Evolutionary conservation across 2,888 invertebrate genomes (phyloP).

Genomic region (Leucania comma): DNA sequence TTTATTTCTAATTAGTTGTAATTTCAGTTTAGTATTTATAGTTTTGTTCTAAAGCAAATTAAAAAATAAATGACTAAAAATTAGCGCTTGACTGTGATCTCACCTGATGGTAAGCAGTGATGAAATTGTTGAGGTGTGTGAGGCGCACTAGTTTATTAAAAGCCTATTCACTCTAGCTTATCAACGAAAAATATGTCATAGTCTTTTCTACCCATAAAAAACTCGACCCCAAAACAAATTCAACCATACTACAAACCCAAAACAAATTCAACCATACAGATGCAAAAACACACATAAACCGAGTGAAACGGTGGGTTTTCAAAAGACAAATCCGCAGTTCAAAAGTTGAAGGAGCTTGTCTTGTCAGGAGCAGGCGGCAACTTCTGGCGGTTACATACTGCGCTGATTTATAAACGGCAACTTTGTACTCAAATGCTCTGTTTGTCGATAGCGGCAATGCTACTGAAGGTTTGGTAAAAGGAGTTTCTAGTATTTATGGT

Average conservation of each 20-base stretch:
- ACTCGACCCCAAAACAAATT: conserved; percentile 24
- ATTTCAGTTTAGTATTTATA: no score
- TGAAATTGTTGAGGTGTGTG: no score
- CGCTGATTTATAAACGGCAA: conserved; percentile 54
- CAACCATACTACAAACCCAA: conserved; percentile 12
- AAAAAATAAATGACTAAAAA: no score
- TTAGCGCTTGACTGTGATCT: no score
- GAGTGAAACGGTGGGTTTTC: conserved; percentile 42
- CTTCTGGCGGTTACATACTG: conserved; percentile 56
- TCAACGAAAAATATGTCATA: no score
- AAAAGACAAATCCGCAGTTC: conserved; percentile 58
- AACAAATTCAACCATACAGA: conserved; percentile 23
- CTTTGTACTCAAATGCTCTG: conserved; percentile 50
- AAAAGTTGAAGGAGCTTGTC: conserved; percentile 58
- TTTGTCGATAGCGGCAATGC: conserved; percentile 44
- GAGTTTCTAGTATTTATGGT: conserved; percentile 21
- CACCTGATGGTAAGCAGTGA: no score
- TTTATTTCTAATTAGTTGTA: no score
- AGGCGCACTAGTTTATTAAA: no score
- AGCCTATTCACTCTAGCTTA: no score
- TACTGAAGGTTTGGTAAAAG: conserved; percentile 14
- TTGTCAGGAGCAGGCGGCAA: conserved; percentile 54
- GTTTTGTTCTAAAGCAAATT: no score
- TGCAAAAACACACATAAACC: conserved; percentile 38
- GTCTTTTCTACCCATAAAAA: conserved; percentile 4